Percentiles rank a stretch among this genome's conserved stretches.
Conservation (phyloP, 2,113 vertebrate genomes). For the Crotalus viridis region DNA sequence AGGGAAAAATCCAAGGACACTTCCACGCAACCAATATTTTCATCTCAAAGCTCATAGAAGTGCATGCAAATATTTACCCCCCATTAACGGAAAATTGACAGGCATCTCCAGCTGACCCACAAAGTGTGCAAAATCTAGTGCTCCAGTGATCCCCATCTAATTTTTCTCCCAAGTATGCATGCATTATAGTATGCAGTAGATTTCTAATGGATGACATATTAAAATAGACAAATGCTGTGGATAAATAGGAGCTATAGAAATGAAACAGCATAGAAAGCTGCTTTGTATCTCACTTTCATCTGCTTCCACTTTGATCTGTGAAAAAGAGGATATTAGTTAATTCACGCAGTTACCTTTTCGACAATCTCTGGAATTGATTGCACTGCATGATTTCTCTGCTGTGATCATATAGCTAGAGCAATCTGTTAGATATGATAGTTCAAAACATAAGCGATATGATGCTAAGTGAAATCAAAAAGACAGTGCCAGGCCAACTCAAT, state of each 20-base stretch:
- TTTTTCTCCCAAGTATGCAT: not conserved
- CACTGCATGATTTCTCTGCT: not conserved
- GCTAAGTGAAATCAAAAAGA: not conserved
- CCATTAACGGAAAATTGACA: not conserved
- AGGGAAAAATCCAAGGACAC: not conserved
- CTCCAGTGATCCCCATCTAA: not conserved
- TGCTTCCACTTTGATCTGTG: not conserved
- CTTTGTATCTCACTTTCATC: not conserved
- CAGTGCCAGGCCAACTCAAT: not conserved
- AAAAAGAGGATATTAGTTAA: not conserved
- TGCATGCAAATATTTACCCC: not conserved
- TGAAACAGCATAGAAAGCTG: not conserved
- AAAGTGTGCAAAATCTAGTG: not conserved
- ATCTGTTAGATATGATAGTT: not conserved
- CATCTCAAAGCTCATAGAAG: not conserved
- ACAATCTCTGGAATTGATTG: not conserved
- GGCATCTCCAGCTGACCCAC: not conserved
- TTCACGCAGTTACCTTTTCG: not conserved
- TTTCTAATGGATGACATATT: slow-evolving; percentile 5
- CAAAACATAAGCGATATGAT: not conserved
- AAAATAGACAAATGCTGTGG: not conserved
- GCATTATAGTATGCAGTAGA: not conserved
- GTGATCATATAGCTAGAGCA: not conserved
- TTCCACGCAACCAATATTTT: not conserved
- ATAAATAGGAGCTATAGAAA: not conserved